Base-by-base conservation (phyloP, 2,113 vertebrate species). In the Brachyistius frenatus region DNA sequence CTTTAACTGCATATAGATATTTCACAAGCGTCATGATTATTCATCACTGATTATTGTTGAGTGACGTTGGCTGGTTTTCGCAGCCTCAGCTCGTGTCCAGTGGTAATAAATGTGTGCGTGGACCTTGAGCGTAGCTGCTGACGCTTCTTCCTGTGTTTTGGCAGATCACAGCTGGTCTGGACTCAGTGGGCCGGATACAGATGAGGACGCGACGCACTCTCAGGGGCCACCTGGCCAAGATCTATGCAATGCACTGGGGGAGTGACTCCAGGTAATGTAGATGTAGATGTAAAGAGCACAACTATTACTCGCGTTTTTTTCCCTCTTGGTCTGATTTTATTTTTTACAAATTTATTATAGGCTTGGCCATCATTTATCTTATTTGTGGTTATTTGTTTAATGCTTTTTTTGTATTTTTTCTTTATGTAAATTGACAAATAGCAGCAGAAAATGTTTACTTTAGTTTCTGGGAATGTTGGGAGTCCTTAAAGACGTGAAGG, bases 211-310 rank as follows among this genome's bases (percentile, higher is more conserved):
- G 98, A 64, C 98, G 98, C 65, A 99, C 98, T 0, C 94, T 99
- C 86, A 90, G 98, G 81, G 98, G 98, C 73, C 98, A 99, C 92
- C 94, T 99, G 61, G 98, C 98, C 88, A 99, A 99, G 93, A 99
- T 99, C 93, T 99, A 99, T 67, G 98, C 98, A 91, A 99, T 99
- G 98, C 98, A 99, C 79, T 99, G 98, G 98, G 97, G 97, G 56
- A 96, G 95, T 0, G 97, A 99, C 89, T 99, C 98, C 60, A 98
- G 98, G 98, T 99, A 89, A 16, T 15, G 62, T 72, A 31, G 23
- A 23, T 23, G 23, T 23, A 23, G 23, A 23, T 23, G 23, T 23
- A 23, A 23, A 23, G 23, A 23, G 23, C 23, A 23, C 23, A 23
- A 23, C 41, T 44, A 44, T 44, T 2, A 11, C 13, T 50, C n/a